Conservation (phyloP, 1,140 invertebrate genomes). For the Meteorus sp. region DNA sequence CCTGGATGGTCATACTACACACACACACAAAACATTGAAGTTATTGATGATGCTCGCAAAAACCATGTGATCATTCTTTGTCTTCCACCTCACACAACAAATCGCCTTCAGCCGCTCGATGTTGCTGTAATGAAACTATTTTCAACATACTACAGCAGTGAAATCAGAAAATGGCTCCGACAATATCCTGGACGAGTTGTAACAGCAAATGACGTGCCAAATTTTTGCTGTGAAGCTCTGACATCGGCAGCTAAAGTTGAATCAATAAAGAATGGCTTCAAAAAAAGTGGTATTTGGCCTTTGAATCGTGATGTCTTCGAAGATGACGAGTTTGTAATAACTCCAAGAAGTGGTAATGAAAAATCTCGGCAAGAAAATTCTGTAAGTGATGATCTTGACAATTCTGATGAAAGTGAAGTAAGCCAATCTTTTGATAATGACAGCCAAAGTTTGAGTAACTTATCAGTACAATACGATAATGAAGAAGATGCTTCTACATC, state of each 20-base stretch:
- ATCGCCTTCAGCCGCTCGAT: slow-evolving; percentile 49
- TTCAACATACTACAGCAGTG: slow-evolving; percentile 16
- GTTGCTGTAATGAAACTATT: slow-evolving; percentile 29
- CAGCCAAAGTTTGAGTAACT: background rate
- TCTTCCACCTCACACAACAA: slow-evolving; percentile 34
- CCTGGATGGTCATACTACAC: slow-evolving; percentile 39
- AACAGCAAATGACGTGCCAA: slow-evolving; percentile 16
- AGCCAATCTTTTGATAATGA: background rate
- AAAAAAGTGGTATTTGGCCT: slow-evolving; percentile 46
- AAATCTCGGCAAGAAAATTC: slow-evolving; percentile 31
- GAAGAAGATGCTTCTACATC: background rate
- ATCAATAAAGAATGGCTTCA: slow-evolving; percentile 48
- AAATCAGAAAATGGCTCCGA: slow-evolving; percentile 21
- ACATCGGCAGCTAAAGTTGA: slow-evolving; percentile 42
- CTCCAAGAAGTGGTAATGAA: slow-evolving; percentile 32
- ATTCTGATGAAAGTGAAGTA: background rate
- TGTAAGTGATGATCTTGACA: background rate
- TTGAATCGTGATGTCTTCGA: slow-evolving; percentile 37
- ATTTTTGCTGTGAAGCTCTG: slow-evolving; percentile 43
- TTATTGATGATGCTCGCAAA: slow-evolving; percentile 33
- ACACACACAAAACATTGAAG: slow-evolving; percentile 38
- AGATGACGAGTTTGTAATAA: slow-evolving; percentile 43
- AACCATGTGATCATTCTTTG: slow-evolving; percentile 27
- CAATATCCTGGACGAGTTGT: slow-evolving; percentile 20
- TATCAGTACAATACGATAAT: slow-evolving; percentile 7